Percentiles rank a stretch among this genome's conserved stretches.
Evolutionary conservation across 2,888 invertebrate genomes (phyloP).

Genomic region (Rhamnusium bicolor): DNA sequence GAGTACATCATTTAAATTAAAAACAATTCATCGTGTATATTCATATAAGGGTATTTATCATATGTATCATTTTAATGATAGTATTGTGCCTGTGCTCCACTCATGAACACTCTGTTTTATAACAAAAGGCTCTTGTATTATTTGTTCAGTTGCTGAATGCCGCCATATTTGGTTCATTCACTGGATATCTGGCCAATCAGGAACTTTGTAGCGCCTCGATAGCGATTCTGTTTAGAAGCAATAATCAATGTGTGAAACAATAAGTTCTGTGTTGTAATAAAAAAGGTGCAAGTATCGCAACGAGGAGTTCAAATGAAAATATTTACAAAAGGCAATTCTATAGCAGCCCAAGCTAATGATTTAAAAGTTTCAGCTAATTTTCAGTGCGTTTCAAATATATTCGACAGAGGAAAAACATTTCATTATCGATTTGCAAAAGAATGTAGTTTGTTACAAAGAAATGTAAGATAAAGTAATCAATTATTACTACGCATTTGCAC

Average conservation of each 20-base stretch:
- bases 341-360: no score
- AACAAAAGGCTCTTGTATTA: conserved; percentile 36
- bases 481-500: no score
- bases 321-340: conserved; percentile 11
- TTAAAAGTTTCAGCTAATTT: no score
- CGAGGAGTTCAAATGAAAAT: conserved; percentile 42
- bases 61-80: conserved; percentile 34
- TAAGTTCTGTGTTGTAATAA: conserved; percentile 48
- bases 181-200: conserved; percentile 45
- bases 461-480: no score
- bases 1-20: conserved; percentile 22
- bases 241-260: conserved; percentile 58
- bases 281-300: conserved; percentile 56
- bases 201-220: conserved; percentile 62
- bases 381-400: no score
- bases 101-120: conserved; percentile 6
- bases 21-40: conserved; percentile 27
- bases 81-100: conserved; percentile 45
- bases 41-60: conserved; percentile 25
- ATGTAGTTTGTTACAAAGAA: no score
- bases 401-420: no score
- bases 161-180: conserved; percentile 27
- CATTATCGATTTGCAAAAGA: no score
- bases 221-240: conserved; percentile 63
- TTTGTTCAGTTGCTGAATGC: conserved; percentile 40